Evolutionary conservation across 2,888 invertebrate genomes (phyloP).

Genomic region (Drosophila mimica): DNA sequence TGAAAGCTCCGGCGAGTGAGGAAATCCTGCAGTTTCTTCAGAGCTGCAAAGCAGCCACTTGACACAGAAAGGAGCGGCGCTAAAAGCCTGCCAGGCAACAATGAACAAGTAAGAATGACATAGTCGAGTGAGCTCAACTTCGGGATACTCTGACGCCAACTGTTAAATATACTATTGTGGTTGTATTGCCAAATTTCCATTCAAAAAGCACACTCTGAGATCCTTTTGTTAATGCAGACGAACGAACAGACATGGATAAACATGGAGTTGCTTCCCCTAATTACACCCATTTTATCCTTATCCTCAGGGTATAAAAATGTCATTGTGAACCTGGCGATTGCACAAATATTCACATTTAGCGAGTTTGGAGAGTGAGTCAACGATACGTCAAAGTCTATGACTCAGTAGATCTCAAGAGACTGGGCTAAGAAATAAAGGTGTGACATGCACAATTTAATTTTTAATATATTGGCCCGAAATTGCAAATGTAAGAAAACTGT

Average conservation of each 20-base stretch:
- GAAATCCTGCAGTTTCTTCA: constrained; percentile 51
- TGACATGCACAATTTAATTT: constrained; percentile 4
- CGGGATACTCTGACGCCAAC: neutral
- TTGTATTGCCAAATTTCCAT: neutral
- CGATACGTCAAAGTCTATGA: constrained; percentile 10
- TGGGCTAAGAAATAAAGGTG: neutral
- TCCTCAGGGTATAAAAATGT: constrained; percentile 1
- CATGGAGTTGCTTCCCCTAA: neutral
- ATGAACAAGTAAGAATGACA: neutral
- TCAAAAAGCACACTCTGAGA: neutral
- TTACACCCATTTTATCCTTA: neutral
- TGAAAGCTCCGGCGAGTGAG: constrained; percentile 46
- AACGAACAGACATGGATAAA: neutral
- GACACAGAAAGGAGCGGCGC: constrained; percentile 50
- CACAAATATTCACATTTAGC: constrained; percentile 7
- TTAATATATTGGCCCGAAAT: neutral
- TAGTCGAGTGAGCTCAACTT: constrained; percentile 2
- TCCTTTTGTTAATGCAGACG: neutral
- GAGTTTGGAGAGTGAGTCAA: constrained; percentile 24
- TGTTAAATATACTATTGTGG: neutral
- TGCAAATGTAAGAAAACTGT: constrained; percentile 13
- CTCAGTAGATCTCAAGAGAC: neutral
- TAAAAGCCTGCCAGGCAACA: constrained; percentile 51
- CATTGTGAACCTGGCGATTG: constrained; percentile 20
- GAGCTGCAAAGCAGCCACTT: constrained; percentile 29